Conservation (phyloP, 2,888 invertebrate genomes). For the Phortica okadai region DNA sequence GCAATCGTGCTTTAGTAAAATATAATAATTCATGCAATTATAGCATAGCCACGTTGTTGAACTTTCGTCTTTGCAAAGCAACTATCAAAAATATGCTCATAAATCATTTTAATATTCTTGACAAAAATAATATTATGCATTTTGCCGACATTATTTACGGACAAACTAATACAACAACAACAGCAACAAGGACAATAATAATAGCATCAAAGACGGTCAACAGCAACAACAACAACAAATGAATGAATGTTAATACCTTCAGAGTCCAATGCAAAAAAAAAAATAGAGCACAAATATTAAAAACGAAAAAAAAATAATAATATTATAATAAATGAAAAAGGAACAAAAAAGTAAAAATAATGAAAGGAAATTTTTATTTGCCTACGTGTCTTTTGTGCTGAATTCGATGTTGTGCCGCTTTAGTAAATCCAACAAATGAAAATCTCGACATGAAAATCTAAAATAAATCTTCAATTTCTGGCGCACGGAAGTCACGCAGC, state of each 20-base stretch:
- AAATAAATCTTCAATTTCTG: conserved; percentile 66
- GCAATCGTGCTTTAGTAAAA: background rate
- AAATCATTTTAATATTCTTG: conserved; percentile 27
- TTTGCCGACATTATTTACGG: conserved; percentile 10
- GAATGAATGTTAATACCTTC: conserved; percentile 63
- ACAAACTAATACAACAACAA: conserved; percentile 26
- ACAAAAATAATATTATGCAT: conserved; percentile 5
- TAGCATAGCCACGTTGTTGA: conserved; percentile 13
- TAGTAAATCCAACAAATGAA: conserved; percentile 30
- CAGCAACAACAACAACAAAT: conserved; percentile 40
- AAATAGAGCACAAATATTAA: background rate
- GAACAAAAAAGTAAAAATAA: conserved; percentile 8
- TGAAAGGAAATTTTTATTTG: conserved; percentile 61
- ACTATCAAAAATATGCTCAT: conserved; percentile 13
- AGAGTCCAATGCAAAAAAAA: conserved; percentile 44
- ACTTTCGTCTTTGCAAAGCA: conserved; percentile 10
- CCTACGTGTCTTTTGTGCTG: conserved; percentile 61
- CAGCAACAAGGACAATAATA: background rate
- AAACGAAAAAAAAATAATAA: conserved; percentile 3
- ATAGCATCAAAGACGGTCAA: background rate
- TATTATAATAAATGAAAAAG: conserved; percentile 3
- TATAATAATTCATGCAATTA: conserved; percentile 13
- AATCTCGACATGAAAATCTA: conserved; percentile 66
- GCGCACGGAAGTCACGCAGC: conserved; percentile 65
- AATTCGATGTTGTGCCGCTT: background rate